Conservation (phyloP, 2,113 vertebrate genomes). For the Pyrgilauda ruficollis region DNA sequence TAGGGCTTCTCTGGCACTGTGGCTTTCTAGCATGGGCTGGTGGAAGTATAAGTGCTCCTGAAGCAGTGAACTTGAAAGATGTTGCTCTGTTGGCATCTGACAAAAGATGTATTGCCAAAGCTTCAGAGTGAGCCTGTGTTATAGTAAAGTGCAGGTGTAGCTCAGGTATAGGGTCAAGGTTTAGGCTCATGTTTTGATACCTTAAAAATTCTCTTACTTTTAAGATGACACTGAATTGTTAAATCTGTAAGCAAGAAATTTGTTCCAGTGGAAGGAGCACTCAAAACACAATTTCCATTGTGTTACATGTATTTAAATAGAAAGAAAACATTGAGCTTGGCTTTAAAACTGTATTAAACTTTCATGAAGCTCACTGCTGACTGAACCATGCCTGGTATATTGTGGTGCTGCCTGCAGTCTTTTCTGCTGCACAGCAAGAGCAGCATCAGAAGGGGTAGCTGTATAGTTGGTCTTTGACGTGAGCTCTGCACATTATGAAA, state of each 20-base stretch:
- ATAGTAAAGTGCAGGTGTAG: neutral
- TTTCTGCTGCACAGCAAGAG: neutral
- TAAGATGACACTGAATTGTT: neutral
- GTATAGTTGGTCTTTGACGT: neutral
- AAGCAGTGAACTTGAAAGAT: neutral
- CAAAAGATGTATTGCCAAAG: neutral
- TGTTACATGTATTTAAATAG: neutral
- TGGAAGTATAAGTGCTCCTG: neutral
- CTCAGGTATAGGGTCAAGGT: rapidly evolving
- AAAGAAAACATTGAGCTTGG: conserved; percentile 23
- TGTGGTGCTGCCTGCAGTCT: neutral
- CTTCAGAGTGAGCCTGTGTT: neutral
- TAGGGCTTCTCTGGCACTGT: neutral
- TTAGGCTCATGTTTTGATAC: neutral
- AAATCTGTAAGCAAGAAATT: neutral
- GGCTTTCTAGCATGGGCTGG: neutral
- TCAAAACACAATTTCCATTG: neutral
- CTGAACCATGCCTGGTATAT: neutral
- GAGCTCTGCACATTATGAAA: neutral
- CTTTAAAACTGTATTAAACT: conserved; percentile 22
- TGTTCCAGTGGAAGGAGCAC: neutral
- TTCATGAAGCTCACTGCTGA: neutral
- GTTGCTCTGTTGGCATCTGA: neutral
- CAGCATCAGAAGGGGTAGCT: neutral
- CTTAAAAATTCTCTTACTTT: neutral